These are phyloP conservation scores for Ypsolopha scabrella DNA, from an alignment of 2,888 invertebrate genomes.

Conservation along the genomic window DNA sequence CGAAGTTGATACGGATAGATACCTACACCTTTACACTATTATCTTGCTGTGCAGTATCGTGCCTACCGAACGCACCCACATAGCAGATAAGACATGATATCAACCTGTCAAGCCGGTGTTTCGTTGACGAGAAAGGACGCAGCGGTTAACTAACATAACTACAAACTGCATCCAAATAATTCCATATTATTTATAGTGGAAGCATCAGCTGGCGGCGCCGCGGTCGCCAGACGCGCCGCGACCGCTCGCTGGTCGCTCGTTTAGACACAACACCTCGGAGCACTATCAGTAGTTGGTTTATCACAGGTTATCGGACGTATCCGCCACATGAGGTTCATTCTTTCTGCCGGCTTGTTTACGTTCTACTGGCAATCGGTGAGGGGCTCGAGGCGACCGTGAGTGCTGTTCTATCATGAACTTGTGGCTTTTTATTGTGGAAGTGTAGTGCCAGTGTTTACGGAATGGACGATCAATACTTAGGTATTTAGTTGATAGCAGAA, in stretches of 20 bases:
- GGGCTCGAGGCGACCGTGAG: slow-evolving; percentile 5
- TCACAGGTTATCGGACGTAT: slow-evolving; percentile 12
- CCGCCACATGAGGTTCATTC: slow-evolving; percentile 17
- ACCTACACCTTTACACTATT: no score
- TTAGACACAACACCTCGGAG: neutral
- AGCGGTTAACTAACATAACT: slow-evolving; percentile 18
- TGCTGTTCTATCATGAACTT: neutral
- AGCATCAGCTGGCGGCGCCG: slow-evolving; percentile 51
- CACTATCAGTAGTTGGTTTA: neutral
- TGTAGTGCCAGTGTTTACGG: neutral
- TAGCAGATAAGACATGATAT: no score
- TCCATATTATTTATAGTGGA: slow-evolving; percentile 63
- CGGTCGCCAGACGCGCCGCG: slow-evolving; percentile 14
- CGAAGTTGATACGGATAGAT: no score
- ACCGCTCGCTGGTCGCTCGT: neutral
- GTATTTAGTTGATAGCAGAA: slow-evolving; percentile 9
- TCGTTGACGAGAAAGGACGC: slow-evolving; percentile 4
- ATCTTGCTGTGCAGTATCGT: no score
- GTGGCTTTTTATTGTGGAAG: neutral
- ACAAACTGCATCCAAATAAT: slow-evolving; percentile 46
- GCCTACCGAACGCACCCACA: no score
- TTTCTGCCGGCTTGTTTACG: slow-evolving; percentile 29
- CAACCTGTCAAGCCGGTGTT: neutral
- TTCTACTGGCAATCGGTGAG: neutral
- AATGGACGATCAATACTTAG: slow-evolving; percentile 6